Conservation (phyloP, 1,140 invertebrate genomes). For the Holcopasites calliopsidis region DNA sequence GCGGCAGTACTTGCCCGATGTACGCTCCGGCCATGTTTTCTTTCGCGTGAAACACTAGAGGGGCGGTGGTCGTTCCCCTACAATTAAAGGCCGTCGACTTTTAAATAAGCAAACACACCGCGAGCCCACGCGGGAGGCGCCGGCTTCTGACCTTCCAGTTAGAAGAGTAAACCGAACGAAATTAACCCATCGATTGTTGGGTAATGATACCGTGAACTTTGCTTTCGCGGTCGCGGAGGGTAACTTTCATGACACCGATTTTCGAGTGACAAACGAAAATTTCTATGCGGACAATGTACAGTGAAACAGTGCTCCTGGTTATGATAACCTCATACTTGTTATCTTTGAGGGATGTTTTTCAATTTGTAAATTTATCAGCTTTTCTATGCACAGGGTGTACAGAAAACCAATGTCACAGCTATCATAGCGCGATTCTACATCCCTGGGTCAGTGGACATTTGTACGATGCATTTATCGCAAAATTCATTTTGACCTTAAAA, state of each 20-base stretch:
- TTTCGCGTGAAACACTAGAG: slow-evolving; percentile 87
- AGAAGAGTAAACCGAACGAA: background rate
- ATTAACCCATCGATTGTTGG: slow-evolving; percentile 20
- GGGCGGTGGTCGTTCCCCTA: slow-evolving; percentile 83
- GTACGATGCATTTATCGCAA: too few relatives aligned
- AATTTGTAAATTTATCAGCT: too few relatives aligned
- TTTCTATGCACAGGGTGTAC: too few relatives aligned
- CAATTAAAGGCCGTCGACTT: slow-evolving; percentile 63
- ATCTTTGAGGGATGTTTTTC: too few relatives aligned
- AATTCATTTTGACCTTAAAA: too few relatives aligned
- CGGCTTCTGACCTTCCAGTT: slow-evolving; percentile 31
- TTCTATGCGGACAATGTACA: too few relatives aligned
- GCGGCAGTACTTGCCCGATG: slow-evolving; percentile 86
- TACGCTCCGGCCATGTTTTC: slow-evolving; percentile 88
- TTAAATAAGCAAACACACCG: slow-evolving; percentile 21
- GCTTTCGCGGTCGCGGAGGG: background rate
- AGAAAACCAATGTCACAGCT: too few relatives aligned
- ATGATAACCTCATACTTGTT: too few relatives aligned
- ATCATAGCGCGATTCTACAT: too few relatives aligned
- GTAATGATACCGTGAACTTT: background rate
- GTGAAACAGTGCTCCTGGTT: too few relatives aligned
- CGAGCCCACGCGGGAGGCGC: background rate
- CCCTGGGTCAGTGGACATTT: too few relatives aligned
- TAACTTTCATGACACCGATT: background rate
- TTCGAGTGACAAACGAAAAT: too few relatives aligned